Conservation (phyloP, 2,797 vertebrate species). For the Ctenosaura bakeri region DNA sequence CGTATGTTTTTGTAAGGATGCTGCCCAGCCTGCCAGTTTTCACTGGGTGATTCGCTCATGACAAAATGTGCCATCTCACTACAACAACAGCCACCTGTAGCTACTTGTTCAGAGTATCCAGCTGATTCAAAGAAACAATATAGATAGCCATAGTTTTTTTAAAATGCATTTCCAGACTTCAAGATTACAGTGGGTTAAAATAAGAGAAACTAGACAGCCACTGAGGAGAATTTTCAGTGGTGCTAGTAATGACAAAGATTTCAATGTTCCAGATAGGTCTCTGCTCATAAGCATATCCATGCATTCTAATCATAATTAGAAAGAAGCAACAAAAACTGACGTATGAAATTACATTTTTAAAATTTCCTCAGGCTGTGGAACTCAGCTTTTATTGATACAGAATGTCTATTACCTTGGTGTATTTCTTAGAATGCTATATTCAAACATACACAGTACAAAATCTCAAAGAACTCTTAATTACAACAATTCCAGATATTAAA, state of each 20-base stretch:
- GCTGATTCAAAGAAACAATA: neutral
- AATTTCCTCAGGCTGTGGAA: neutral
- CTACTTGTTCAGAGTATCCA: neutral
- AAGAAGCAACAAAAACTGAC: neutral
- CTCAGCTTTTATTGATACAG: neutral
- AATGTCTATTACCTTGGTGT: too few species aligned
- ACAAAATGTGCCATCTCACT: neutral
- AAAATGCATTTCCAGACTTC: neutral
- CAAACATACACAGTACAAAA: neutral
- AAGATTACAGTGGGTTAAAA: neutral
- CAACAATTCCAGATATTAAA: neutral
- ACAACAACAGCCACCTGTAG: neutral
- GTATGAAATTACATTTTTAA: neutral
- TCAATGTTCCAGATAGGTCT: neutral
- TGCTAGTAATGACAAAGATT: neutral
- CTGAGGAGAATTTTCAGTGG: neutral
- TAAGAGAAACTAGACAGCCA: neutral
- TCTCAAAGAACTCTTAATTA: neutral
- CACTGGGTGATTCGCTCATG: neutral
- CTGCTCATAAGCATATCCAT: too few species aligned
- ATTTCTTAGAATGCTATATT: neutral
- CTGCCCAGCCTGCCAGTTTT: neutral
- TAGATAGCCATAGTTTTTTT: neutral
- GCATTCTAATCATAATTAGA: too few species aligned
- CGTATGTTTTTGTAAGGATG: neutral